These are phyloP conservation scores for Nebria ingens DNA, from an alignment of 1,140 invertebrate species.

Conservation along the genomic window DNA sequence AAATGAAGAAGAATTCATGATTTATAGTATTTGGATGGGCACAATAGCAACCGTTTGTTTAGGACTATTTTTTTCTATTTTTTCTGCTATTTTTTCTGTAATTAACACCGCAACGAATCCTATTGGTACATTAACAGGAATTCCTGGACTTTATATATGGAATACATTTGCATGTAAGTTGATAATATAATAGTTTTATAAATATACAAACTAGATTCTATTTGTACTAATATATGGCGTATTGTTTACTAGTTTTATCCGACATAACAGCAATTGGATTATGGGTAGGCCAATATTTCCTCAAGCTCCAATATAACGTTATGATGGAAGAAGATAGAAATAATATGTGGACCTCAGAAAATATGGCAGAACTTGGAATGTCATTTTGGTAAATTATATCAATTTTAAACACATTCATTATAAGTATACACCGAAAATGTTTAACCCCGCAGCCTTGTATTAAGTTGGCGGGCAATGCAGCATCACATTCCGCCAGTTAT, in stretches of 20 bases:
- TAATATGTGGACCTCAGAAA: slow-evolving; percentile 62
- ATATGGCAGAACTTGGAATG: slow-evolving; percentile 56
- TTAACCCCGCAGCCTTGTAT: not conserved
- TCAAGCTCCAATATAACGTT: slow-evolving; percentile 63
- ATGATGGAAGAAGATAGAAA: slow-evolving; percentile 62
- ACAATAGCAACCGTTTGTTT: slow-evolving; percentile 54
- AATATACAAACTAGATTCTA: too few species aligned
- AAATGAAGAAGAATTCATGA: slow-evolving; percentile 53
- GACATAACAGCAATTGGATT: slow-evolving; percentile 55
- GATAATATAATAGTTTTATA: slow-evolving; percentile 3
- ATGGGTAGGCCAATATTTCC: slow-evolving; percentile 66
- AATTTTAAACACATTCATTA: slow-evolving; percentile 6
- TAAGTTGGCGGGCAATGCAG: not conserved
- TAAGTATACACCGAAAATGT: not conserved
- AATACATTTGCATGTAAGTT: slow-evolving; percentile 61
- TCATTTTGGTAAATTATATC: slow-evolving; percentile 66
- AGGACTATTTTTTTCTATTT: slow-evolving; percentile 53
- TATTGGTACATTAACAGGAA: slow-evolving; percentile 56
- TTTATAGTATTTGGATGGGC: slow-evolving; percentile 59
- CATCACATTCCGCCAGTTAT: not conserved
- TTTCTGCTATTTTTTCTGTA: slow-evolving; percentile 62
- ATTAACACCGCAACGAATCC: slow-evolving; percentile 68
- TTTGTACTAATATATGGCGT: not conserved
- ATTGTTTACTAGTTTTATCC: slow-evolving; percentile 47
- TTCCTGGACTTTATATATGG: slow-evolving; percentile 71